phyloP scores from a whole-genome alignment of 2,888 invertebrate genomes.

The Pteria penguin region DNA sequence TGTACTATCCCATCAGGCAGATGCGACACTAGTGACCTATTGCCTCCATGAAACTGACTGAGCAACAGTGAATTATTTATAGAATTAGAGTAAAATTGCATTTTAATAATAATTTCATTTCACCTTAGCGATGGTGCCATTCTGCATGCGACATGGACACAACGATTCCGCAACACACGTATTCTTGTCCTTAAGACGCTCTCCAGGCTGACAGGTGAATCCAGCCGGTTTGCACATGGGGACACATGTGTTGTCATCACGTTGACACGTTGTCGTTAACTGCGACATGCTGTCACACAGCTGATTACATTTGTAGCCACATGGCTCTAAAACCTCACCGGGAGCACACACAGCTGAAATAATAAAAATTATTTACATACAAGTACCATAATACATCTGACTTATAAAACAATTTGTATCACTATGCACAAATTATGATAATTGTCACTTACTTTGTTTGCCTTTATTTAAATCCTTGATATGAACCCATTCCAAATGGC shows the following conservation, averaged over 20 bases:
- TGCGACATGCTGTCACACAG: slow-evolving; percentile 54
- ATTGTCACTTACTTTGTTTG: too few species aligned
- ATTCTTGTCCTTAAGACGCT: slow-evolving; percentile 86
- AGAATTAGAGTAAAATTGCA: too few species aligned
- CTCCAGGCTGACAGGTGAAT: slow-evolving; percentile 59
- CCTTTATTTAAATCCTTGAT: too few species aligned
- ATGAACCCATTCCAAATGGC: too few species aligned
- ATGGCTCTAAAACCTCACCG: slow-evolving; percentile 81
- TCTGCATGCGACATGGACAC: slow-evolving; percentile 87
- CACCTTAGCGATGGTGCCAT: slow-evolving; percentile 86
- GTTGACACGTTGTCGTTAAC: slow-evolving; percentile 54
- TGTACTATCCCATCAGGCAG: too few species aligned
- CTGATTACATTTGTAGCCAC: slow-evolving; percentile 60
- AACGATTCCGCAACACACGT: slow-evolving; percentile 88
- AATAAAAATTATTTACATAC: too few species aligned
- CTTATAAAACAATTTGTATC: too few species aligned
- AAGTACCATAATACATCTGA: too few species aligned
- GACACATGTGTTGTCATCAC: slow-evolving; percentile 74
- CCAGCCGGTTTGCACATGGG: slow-evolving; percentile 61
- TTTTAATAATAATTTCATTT: neutral
- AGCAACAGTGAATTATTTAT: too few species aligned
- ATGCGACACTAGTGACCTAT: too few species aligned
- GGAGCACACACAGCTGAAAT: slow-evolving; percentile 71
- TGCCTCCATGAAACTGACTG: too few species aligned
- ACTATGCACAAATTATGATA: too few species aligned